A percentile compares a stretch with the other conserved stretches of the same genome.
Conservation (phyloP, 2,797 vertebrate species). For the Malurus leucopterus region DNA sequence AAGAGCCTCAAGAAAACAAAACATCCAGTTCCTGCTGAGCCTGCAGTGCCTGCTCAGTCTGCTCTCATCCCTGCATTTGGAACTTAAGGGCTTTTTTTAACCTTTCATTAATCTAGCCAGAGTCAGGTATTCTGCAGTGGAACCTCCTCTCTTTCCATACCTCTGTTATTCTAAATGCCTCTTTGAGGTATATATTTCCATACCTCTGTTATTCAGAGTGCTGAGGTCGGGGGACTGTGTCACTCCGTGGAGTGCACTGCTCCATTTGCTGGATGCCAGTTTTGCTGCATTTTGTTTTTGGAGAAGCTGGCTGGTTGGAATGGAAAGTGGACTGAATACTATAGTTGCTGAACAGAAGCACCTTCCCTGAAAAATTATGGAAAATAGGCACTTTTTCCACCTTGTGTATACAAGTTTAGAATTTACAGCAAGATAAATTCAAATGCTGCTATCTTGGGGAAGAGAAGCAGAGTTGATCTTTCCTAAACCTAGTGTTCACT, state of each 20-base stretch:
- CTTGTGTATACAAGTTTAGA: background rate
- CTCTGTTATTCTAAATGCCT: background rate
- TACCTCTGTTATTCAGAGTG: background rate
- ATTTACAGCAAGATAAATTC: background rate
- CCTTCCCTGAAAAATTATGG: background rate
- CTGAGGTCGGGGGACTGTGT: rapidly evolving
- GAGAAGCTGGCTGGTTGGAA: background rate
- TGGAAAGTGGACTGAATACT: background rate
- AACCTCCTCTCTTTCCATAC: background rate
- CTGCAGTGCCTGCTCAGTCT: background rate
- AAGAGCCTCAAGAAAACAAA: conserved; percentile 29
- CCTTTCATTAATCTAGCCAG: background rate
- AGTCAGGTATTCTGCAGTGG: background rate
- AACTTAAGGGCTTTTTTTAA: background rate
- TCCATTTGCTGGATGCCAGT: background rate
- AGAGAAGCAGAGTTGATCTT: background rate
- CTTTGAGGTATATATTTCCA: too few relatives aligned
- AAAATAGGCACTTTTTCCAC: background rate
- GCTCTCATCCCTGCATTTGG: background rate
- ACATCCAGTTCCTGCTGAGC: background rate
- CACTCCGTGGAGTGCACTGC: background rate
- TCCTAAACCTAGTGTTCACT: background rate
- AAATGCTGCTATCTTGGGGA: background rate
- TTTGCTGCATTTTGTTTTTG: background rate
- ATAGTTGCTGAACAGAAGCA: background rate